phyloP scores from a whole-genome alignment of 2,797 vertebrate genomes.

The Onychomys arenicola region DNA sequence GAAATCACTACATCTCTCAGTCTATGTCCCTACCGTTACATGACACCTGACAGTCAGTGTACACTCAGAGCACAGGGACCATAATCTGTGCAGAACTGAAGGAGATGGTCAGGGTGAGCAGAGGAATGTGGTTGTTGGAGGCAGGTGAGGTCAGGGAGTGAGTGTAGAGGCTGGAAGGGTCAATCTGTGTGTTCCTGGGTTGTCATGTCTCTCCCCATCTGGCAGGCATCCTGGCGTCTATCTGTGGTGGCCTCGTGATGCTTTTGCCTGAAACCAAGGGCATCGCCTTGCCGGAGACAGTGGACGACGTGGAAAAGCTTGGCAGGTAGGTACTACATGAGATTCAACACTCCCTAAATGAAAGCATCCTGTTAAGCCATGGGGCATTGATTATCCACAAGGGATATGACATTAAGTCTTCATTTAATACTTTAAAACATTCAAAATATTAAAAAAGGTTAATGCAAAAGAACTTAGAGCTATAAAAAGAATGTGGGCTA shows the following conservation, averaged over 20 bases:
- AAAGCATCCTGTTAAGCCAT: not conserved
- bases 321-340: slow-evolving; percentile 89
- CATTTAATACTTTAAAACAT: not conserved
- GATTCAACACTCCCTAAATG: not conserved
- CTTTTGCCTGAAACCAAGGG: slow-evolving; percentile 96
- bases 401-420: not conserved
- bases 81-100: not conserved
- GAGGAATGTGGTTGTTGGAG: fast-evolving
- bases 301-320: slow-evolving; percentile 94
- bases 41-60: not conserved
- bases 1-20: not conserved
- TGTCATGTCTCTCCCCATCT: not conserved
- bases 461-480: not conserved
- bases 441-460: not conserved
- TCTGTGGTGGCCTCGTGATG: slow-evolving; percentile 93
- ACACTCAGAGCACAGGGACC: fast-evolving
- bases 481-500: not conserved
- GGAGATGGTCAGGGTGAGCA: not conserved
- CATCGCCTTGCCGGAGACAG: slow-evolving; percentile 94
- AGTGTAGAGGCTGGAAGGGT: not conserved
- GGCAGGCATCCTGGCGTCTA: slow-evolving; percentile 90
- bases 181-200: not conserved
- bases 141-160: not conserved
- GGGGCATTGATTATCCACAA: not conserved
- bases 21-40: not conserved